Evolutionary conservation across 2,888 invertebrate species (phyloP).

Genomic region (Thelaira solivaga): DNA sequence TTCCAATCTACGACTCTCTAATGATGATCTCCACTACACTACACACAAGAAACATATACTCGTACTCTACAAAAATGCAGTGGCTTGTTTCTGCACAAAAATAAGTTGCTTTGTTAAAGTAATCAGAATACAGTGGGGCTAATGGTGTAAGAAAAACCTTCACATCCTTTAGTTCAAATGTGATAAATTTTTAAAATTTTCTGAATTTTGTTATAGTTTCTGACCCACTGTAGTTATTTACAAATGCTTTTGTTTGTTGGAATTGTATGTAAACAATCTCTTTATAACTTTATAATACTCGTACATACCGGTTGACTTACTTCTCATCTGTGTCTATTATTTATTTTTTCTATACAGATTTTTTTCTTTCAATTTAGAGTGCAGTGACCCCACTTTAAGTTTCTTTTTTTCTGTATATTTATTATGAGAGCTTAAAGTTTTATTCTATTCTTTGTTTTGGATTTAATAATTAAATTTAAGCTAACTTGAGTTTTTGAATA

Average conservation of each 20-base stretch:
- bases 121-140: constrained; percentile 8
- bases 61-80: too few species aligned
- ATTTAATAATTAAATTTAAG: constrained; percentile 7
- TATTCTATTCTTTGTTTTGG: constrained; percentile 10
- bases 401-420: constrained; percentile 7
- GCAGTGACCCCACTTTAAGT: constrained; percentile 49
- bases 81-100: too few species aligned
- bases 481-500: constrained; percentile 1
- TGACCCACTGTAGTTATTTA: constrained; percentile 17
- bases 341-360: constrained; percentile 28
- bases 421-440: constrained; percentile 31
- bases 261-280: constrained; percentile 39
- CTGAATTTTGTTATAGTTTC: neutral
- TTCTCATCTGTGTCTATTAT: constrained; percentile 44
- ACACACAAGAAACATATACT: too few species aligned
- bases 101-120: too few species aligned
- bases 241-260: neutral
- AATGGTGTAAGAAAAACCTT: neutral
- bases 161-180: neutral
- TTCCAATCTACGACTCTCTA: too few species aligned
- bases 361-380: constrained; percentile 28
- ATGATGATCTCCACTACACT: too few species aligned
- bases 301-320: constrained; percentile 61
- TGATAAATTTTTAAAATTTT: neutral
- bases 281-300: constrained; percentile 49